Percentiles rank a stretch among this genome's conserved stretches.
These are phyloP conservation scores for Phalacrocorax carbo DNA, from an alignment of 2,113 vertebrate species.

Conservation along the genomic window DNA sequence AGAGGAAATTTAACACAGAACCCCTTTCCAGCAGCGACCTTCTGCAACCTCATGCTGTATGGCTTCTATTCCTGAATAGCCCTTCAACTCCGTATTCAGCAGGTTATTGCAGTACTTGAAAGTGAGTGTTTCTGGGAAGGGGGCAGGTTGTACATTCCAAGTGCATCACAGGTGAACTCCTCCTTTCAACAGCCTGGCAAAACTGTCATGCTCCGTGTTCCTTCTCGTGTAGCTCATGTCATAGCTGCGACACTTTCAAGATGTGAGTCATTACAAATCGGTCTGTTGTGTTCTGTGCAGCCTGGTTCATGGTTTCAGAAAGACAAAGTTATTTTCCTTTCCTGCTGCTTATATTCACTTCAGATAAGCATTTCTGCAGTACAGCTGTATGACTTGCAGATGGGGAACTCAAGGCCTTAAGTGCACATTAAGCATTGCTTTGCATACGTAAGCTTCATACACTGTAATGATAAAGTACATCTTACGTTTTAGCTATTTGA, in stretches of 20 bases:
- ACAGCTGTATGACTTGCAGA: neutral
- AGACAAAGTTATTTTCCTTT: neutral
- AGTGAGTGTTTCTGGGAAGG: neutral
- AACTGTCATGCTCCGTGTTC: fast-evolving
- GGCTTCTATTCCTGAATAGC: neutral
- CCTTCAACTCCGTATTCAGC: neutral
- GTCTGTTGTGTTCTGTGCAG: neutral
- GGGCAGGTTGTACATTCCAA: neutral
- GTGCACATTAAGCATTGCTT: neutral
- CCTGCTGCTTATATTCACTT: neutral
- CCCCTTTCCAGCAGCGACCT: neutral
- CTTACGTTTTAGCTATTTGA: neutral
- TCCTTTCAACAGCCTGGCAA: neutral
- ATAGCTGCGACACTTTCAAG: neutral
- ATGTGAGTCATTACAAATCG: neutral
- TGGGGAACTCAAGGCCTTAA: neutral
- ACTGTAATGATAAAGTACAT: neutral
- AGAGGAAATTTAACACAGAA: neutral
- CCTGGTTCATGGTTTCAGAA: neutral
- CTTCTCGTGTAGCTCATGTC: neutral
- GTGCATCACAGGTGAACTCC: neutral
- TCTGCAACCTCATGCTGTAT: neutral
- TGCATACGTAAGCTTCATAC: neutral
- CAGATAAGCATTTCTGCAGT: neutral
- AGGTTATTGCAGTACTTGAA: neutral